These are phyloP conservation scores for Tolypeutes matacus DNA, from an alignment of 2,797 vertebrate species.

Conservation along the genomic window DNA sequence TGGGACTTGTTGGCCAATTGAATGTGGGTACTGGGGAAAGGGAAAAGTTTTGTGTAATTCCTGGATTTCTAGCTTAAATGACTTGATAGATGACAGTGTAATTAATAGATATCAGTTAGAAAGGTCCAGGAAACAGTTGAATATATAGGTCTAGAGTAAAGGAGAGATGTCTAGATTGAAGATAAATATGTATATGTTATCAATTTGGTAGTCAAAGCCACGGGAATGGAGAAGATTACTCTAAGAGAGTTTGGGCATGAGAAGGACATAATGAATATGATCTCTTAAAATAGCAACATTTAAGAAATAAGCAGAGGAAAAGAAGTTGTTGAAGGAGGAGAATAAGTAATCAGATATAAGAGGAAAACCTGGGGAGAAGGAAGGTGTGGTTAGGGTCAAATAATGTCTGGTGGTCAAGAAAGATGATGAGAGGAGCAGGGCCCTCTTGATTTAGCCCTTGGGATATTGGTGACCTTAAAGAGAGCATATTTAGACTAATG, in stretches of 20 bases:
- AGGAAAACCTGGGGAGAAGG: not conserved
- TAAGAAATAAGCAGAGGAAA: not conserved
- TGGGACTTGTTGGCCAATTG: not conserved
- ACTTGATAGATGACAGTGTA: not conserved
- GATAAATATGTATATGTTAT: conserved; percentile 7
- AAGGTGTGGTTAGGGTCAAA: conserved; percentile 18
- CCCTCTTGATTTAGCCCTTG: not conserved
- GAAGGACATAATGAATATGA: not conserved
- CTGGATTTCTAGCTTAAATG: conserved; percentile 19
- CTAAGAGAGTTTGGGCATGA: not conserved
- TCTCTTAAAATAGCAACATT: not conserved
- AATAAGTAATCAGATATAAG: conserved; percentile 32
- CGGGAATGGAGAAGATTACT: not conserved
- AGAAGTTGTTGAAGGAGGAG: conserved; percentile 27
- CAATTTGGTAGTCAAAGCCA: not conserved
- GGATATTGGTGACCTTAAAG: not conserved
- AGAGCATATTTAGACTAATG: not conserved
- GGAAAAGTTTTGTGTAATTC: conserved; percentile 33
- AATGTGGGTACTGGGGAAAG: not conserved
- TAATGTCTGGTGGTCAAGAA: not conserved
- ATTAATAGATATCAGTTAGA: conserved; percentile 30
- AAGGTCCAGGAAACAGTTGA: not conserved
- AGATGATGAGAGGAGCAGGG: not conserved
- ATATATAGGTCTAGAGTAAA: not conserved
- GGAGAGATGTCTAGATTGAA: not conserved